phyloP scores from a whole-genome alignment of 2,888 invertebrate species.

The Caenorhabditis zanzibari region DNA sequence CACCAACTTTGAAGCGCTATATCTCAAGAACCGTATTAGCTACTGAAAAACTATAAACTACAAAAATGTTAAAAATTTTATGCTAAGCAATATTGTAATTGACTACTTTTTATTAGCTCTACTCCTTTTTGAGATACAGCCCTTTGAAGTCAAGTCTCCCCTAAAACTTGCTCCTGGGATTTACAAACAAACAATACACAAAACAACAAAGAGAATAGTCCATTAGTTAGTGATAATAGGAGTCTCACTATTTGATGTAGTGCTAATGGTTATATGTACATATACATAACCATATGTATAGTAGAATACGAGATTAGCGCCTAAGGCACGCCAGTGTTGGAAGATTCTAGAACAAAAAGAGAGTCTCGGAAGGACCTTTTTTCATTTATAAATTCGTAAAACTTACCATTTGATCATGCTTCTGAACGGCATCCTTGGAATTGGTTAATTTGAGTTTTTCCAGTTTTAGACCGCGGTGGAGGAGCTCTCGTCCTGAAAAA shows the following conservation, averaged over 20 bases:
- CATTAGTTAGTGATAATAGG: slow-evolving; percentile 7
- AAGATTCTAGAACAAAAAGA: too few relatives aligned
- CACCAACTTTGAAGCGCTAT: too few relatives aligned
- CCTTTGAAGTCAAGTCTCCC: too few relatives aligned
- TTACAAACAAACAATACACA: slow-evolving; percentile 3
- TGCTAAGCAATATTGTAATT: too few relatives aligned
- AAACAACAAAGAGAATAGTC: neutral
- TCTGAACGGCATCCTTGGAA: slow-evolving; percentile 36
- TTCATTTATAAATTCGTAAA: too few relatives aligned
- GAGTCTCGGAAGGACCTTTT: too few relatives aligned
- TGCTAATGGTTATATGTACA: slow-evolving; percentile 17
- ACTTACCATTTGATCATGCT: slow-evolving; percentile 49
- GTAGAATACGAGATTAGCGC: too few relatives aligned
- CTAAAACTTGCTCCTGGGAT: neutral
- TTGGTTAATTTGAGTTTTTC: slow-evolving; percentile 53
- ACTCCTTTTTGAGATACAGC: too few relatives aligned
- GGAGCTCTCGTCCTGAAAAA: slow-evolving; percentile 49
- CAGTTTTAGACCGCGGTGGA: slow-evolving; percentile 45
- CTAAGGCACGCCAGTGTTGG: too few relatives aligned
- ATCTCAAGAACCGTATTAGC: too few relatives aligned
- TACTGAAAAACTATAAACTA: too few relatives aligned
- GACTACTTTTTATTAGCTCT: neutral
- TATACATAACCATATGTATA: neutral
- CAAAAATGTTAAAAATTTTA: too few relatives aligned
- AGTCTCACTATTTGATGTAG: neutral